Evolutionary conservation across 2,113 vertebrate genomes (phyloP), one percentile per base, ranked within the genome.

Genomic region (Pygoscelis adeliae): DNA sequence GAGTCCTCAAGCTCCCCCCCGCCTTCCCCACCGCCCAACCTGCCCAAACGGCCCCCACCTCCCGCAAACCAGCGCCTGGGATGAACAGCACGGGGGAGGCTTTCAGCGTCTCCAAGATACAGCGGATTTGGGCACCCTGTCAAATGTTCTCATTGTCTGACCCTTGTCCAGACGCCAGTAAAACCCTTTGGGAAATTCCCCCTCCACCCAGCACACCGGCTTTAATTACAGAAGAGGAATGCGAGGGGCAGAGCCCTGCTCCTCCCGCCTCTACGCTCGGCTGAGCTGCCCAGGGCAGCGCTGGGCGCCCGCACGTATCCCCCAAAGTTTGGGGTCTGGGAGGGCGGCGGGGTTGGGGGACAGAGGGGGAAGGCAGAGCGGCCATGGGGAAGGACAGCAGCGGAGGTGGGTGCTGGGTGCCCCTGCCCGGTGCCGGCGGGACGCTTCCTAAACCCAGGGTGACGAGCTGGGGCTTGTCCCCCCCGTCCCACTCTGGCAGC

Each of bases 121-220:
- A 15, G 94, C 29, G 87, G 97, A 90, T 96, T 97, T 96, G 95
- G 97, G 96, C 96, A 91, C 94, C 97, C 87, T 93, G 96, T 96
- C 97, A 97, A 97, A 96, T 74, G 97, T 94, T 97, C 97, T 97
- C 96, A 97, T 97, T 97, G 96, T 97, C 96, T 74, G 93, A 93
- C 94, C 96, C 97, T 96, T 97, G 97, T 97, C 97, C 91, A 59
- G 97, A 66, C 34, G 97, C 97, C 97, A 97, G 95, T 6, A 95
- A 97, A 97, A 96, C 92, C 93, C 96, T 97, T 94, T 89, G 96
- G 94, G 96, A 96, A 96, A 95, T 95, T 93, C 94, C 94, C 94
- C 86, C 94, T 95, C 95, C 91, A 40, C 97, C 93, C 96, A 50
- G 87, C 59, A 9, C 96, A 86, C 82, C 91, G 66, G 96, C 91